These are phyloP conservation scores for Tapirus terrestris DNA, from an alignment of 2,113 vertebrate genomes.

Conservation along the genomic window DNA sequence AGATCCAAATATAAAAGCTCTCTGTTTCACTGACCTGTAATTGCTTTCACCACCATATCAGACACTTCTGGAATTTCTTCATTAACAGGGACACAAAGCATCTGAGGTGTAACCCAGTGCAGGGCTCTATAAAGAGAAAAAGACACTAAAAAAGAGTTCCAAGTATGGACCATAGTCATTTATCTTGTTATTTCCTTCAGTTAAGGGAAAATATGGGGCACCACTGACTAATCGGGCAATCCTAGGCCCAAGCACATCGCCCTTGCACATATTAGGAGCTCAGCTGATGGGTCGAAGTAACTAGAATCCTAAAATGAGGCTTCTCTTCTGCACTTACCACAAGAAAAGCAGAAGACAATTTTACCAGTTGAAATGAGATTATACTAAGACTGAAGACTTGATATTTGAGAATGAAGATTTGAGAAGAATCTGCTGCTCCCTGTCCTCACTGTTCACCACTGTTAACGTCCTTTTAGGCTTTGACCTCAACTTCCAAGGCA, in stretches of 20 bases:
- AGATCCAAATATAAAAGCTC: background rate
- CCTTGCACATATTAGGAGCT: background rate
- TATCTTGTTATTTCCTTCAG: background rate
- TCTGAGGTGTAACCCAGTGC: slow-evolving; percentile 97
- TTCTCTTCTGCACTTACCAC: background rate
- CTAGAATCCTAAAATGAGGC: background rate
- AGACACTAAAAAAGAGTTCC: background rate
- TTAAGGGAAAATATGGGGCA: background rate
- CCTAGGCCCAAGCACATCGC: background rate
- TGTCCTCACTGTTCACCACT: background rate
- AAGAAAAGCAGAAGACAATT: background rate
- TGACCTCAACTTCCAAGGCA: background rate
- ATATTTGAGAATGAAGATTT: background rate
- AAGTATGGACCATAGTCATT: background rate
- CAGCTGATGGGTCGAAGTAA: background rate
- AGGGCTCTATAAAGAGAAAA: slow-evolving; percentile 88
- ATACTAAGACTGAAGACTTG: background rate
- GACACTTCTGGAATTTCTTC: slow-evolving; percentile 97
- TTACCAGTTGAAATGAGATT: background rate
- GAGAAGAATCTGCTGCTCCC: background rate
- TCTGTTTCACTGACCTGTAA: slow-evolving; percentile 92
- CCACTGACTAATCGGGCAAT: background rate
- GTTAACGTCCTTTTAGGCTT: background rate
- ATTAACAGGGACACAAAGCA: slow-evolving; percentile 97
- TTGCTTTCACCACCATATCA: slow-evolving; percentile 97